Evolutionary conservation across 2,888 invertebrate species (phyloP).

Genomic region (Aphodius sticticus): DNA sequence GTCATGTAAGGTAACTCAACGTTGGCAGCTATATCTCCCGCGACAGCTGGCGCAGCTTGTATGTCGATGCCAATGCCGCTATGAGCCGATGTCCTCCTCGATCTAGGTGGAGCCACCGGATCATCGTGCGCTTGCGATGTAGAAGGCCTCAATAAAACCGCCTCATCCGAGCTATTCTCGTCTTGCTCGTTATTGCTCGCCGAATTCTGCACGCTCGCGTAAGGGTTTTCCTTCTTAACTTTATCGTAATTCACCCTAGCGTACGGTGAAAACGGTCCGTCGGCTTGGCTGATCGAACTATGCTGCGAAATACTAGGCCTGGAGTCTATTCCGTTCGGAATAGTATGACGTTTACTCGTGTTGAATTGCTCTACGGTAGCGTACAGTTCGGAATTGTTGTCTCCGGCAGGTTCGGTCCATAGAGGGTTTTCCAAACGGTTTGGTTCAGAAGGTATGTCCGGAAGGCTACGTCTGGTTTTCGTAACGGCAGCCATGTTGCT

Average conservation of each 20-base stretch:
- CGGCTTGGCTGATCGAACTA: conserved; percentile 66
- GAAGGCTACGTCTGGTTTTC: conserved; percentile 79
- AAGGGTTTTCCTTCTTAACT: conserved; percentile 69
- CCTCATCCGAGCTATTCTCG: conserved; percentile 46
- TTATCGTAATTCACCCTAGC: conserved; percentile 75
- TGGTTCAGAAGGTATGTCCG: conserved; percentile 78
- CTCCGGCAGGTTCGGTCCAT: conserved; percentile 62
- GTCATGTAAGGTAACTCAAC: conserved; percentile 91
- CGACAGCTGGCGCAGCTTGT: conserved; percentile 87
- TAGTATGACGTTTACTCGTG: conserved; percentile 48
- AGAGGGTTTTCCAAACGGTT: conserved; percentile 53
- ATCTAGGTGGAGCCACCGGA: conserved; percentile 63
- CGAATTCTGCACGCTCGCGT: conserved; percentile 72
- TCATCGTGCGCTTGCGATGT: conserved; percentile 48
- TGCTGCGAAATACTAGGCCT: conserved; percentile 68
- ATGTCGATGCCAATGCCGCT: conserved; percentile 67
- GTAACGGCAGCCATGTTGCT: conserved; percentile 55
- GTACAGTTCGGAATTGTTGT: conserved; percentile 85
- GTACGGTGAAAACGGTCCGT: conserved; percentile 66
- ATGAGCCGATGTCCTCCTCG: conserved; percentile 62
- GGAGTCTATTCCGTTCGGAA: conserved; percentile 55
- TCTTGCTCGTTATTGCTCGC: conserved; percentile 47
- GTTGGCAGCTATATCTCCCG: conserved; percentile 85
- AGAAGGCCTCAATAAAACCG: conserved; percentile 42
- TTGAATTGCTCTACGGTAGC: conserved; percentile 71